Evolutionary conservation across 2,888 invertebrate genomes (phyloP).

Genomic region (Caprella mutica): DNA sequence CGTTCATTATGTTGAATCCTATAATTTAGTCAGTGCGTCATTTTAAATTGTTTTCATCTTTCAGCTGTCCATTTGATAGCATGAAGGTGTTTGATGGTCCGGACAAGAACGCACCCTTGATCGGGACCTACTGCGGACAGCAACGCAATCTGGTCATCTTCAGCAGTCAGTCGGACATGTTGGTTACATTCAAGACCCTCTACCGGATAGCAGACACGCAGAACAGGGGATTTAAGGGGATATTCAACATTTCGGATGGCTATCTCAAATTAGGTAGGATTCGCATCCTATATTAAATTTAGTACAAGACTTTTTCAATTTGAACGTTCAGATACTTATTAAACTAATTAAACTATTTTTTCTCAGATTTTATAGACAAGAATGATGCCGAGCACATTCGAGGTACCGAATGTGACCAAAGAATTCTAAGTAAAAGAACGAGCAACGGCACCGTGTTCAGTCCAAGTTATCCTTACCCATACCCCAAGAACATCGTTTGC

Average conservation of each 20-base stretch:
- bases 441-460: constrained; percentile 86
- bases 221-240: constrained; percentile 95
- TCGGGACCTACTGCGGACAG: constrained; percentile 94
- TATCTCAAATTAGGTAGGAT: constrained; percentile 90
- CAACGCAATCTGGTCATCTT: constrained; percentile 90
- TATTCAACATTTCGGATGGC: constrained; percentile 95
- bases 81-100: constrained; percentile 93
- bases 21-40: too few species aligned
- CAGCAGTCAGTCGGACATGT: constrained; percentile 80
- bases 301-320: not conserved
- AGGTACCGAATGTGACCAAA: constrained; percentile 97
- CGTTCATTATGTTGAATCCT: too few species aligned
- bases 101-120: constrained; percentile 73
- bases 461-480: constrained; percentile 90
- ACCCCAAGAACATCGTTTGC: constrained; percentile 91
- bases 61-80: constrained; percentile 95
- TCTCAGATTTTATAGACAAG: constrained; percentile 77
- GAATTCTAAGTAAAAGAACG: constrained; percentile 85
- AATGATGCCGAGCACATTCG: constrained; percentile 89
- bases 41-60: too few species aligned
- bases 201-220: constrained; percentile 84
- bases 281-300: not conserved
- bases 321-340: not conserved
- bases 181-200: constrained; percentile 82
- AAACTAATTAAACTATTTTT: not conserved